A percentile compares a stretch with the other conserved stretches of the same genome.
Evolutionary conservation across 2,113 vertebrate species (phyloP).

Genomic region (Leucopternis melanops): DNA sequence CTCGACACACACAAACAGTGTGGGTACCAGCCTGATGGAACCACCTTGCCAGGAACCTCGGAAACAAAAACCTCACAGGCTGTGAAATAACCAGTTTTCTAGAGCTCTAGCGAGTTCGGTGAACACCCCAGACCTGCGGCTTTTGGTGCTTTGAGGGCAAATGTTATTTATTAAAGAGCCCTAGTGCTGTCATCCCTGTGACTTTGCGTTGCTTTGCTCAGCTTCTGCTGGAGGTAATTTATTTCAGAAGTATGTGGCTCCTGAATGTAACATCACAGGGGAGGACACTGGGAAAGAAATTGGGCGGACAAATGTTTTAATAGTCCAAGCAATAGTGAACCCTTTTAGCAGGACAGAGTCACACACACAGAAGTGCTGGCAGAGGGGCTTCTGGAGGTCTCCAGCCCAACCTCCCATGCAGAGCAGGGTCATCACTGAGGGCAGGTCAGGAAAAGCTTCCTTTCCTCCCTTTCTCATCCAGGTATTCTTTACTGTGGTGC

Average conservation of each 20-base stretch:
- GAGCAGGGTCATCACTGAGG: neutral
- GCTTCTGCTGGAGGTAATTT: neutral
- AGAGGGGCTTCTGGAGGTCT: neutral
- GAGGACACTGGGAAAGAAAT: neutral
- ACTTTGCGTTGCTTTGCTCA: neutral
- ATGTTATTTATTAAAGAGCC: neutral
- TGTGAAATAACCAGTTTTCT: neutral
- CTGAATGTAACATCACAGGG: neutral
- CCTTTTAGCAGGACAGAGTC: neutral
- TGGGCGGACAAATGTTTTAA: neutral
- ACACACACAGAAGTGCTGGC: neutral
- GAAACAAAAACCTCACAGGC: neutral
- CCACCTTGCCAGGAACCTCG: neutral
- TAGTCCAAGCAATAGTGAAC: neutral
- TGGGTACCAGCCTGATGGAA: neutral
- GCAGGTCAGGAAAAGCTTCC: neutral
- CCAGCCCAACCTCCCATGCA: neutral
- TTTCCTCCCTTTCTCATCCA: neutral
- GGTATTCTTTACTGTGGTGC: neutral
- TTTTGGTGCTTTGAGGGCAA: neutral
- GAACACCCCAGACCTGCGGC: neutral
- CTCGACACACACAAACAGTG: neutral
- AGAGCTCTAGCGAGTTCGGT: neutral
- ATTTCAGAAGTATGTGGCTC: neutral
- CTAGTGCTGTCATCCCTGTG: neutral